phyloP scores from a whole-genome alignment of 2,888 invertebrate species.

The Tenodera sinensis region DNA sequence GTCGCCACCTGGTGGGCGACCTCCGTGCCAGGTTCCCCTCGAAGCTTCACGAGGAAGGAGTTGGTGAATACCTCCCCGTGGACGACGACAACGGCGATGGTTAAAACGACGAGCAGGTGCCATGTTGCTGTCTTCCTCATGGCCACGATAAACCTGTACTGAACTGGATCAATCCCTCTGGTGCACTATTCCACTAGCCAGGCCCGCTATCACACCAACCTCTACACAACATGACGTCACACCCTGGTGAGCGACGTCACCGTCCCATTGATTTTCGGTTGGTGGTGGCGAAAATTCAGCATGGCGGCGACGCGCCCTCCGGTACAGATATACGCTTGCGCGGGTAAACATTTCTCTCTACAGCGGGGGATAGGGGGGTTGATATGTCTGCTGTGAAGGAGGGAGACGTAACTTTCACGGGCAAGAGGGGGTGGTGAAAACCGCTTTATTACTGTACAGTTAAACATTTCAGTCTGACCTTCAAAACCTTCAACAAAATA shows the following conservation, averaged over 20 bases:
- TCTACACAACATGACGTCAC: slow-evolving; percentile 7
- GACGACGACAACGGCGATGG: neutral
- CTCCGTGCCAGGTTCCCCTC: slow-evolving; percentile 68
- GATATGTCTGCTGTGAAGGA: no score
- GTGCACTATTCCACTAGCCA: neutral
- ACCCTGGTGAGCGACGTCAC: slow-evolving; percentile 4
- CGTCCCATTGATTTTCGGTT: slow-evolving; percentile 6
- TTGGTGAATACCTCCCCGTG: slow-evolving; percentile 83
- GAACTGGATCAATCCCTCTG: neutral
- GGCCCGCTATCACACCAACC: neutral
- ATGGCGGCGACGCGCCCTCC: neutral
- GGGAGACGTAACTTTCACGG: neutral
- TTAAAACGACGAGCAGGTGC: neutral
- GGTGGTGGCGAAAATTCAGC: slow-evolving; percentile 2
- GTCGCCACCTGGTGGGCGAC: slow-evolving; percentile 79
- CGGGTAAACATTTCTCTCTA: neutral
- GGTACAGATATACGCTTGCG: neutral
- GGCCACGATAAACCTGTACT: neutral
- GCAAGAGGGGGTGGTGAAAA: neutral
- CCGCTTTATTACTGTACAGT: neutral
- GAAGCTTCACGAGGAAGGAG: slow-evolving; percentile 88
- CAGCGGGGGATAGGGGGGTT: no score
- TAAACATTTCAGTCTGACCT: neutral
- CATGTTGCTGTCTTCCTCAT: neutral
- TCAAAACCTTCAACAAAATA: no score